A percentile compares a stretch with the other conserved stretches of the same genome.
phyloP scores from a whole-genome alignment of 2,113 vertebrate species.

The Jaculus jaculus region DNA sequence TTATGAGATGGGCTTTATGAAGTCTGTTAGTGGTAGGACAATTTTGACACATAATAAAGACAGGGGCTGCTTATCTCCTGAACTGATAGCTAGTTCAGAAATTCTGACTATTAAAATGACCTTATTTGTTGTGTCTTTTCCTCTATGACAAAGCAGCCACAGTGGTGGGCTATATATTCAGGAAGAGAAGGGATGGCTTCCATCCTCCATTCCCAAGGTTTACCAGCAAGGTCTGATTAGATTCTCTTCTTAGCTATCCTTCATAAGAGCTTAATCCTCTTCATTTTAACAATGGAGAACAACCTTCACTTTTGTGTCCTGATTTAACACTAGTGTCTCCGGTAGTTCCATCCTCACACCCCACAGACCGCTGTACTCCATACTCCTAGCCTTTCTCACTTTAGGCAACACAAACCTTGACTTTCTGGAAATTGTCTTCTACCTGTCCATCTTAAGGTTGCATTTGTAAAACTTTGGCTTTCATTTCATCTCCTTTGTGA shows the following conservation, averaged over 20 bases:
- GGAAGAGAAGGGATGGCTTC: background rate
- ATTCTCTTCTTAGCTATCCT: conserved; percentile 34
- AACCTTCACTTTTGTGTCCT: background rate
- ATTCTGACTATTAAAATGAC: background rate
- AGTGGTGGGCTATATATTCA: background rate
- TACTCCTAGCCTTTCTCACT: background rate
- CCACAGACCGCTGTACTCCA: background rate
- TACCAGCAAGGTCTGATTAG: background rate
- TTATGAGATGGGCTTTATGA: background rate
- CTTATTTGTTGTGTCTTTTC: background rate
- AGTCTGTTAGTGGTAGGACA: background rate
- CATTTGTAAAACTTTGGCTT: background rate
- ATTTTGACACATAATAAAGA: background rate
- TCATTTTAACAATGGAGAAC: background rate
- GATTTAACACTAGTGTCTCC: background rate
- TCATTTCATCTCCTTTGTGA: background rate
- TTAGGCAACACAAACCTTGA: background rate
- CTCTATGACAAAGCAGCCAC: background rate
- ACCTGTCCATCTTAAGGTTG: background rate
- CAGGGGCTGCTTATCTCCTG: background rate
- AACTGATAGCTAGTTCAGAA: background rate
- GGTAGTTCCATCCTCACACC: background rate
- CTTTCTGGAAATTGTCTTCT: background rate
- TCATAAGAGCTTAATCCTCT: background rate
- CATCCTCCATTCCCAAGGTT: conserved; percentile 22